Evolutionary conservation across 2,888 invertebrate genomes (phyloP), one percentile per base, ranked within the genome.

Genomic region (Cataglyphis livida): DNA sequence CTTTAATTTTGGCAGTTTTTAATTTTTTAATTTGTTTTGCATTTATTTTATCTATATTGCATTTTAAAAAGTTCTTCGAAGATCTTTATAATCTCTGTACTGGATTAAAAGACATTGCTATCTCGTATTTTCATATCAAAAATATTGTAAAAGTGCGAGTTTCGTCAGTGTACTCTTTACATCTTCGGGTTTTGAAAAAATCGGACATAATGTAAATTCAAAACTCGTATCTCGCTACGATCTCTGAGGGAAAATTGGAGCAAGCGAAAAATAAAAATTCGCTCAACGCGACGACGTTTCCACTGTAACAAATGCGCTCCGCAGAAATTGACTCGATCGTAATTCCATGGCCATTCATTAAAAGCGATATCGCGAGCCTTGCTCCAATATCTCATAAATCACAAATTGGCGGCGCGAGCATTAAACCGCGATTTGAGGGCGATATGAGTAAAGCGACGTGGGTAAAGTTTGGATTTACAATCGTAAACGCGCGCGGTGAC

Each of bases 321-420:
- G 48, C 48, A 71, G 71, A 59, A 71, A 79, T 71, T 59, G 78
- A 79, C 71, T 79, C 48, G 21, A 44, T 61, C 59, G 59, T 79
- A 79, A 71, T 71, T 61, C 71, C 59, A 48, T 38, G 71, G 41
- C 54, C 70, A 78, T 78, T 78, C 59, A 78, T 78, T 78, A 78
- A 78, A 76, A 70, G 70, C 28, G 59, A 35, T 41, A 59, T 70
- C 68, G 78, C 57, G 41, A 12, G 38, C 25, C n/a, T 51, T n/a
- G 59, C 44, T 6, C 35, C 18, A 38, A 2, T 51, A 51, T 21
- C 35, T 38, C 78, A 48, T 79, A 79, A 79, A 79, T 79, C 78
- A 79, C 59, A 61, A 79, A 79, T 79, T 44, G 78, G 71, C 44
- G 44, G 57, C 35, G 21, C 59, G 59, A 25, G 78, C 44, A 71